Evolutionary conservation across 2,113 vertebrate genomes (phyloP).

Genomic region (Daboia siamensis): DNA sequence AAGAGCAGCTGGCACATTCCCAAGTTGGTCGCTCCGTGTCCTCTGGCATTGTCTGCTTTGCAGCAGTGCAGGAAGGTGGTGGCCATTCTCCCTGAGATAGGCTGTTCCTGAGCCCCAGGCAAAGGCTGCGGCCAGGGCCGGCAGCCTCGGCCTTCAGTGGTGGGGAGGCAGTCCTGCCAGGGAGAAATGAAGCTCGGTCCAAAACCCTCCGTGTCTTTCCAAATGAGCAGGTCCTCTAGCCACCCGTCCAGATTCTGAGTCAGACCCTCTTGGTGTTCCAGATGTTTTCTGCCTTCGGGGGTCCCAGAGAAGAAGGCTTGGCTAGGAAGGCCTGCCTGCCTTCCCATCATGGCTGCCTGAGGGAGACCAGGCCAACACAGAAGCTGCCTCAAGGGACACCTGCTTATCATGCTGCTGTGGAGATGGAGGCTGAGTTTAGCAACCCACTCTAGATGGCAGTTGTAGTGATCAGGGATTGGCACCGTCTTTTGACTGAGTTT

Average conservation of each 20-base stretch:
- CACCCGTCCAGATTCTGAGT: background rate
- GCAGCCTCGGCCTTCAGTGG: no score
- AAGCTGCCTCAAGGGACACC: background rate
- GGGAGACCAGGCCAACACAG: accelerated
- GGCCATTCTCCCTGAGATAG: background rate
- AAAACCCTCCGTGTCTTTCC: background rate
- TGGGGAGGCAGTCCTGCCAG: background rate
- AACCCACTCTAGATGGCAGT: no score
- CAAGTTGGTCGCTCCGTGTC: background rate
- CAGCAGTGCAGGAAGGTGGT: background rate
- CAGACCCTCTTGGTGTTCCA: background rate
- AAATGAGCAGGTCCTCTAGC: background rate
- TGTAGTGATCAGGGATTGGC: background rate
- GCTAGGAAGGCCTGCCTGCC: background rate
- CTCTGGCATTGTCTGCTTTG: background rate
- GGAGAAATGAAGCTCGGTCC: no score
- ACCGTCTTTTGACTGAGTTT: background rate
- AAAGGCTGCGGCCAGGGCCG: background rate
- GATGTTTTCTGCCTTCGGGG: background rate
- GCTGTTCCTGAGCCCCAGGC: background rate
- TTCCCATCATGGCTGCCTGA: background rate
- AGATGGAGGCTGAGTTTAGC: background rate
- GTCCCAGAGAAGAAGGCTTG: background rate
- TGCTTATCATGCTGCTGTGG: background rate
- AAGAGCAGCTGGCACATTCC: background rate